Percentiles rank a stretch among this genome's conserved stretches.
These are phyloP conservation scores for Beris morrisii DNA, from an alignment of 2,888 invertebrate genomes.

Conservation along the genomic window DNA sequence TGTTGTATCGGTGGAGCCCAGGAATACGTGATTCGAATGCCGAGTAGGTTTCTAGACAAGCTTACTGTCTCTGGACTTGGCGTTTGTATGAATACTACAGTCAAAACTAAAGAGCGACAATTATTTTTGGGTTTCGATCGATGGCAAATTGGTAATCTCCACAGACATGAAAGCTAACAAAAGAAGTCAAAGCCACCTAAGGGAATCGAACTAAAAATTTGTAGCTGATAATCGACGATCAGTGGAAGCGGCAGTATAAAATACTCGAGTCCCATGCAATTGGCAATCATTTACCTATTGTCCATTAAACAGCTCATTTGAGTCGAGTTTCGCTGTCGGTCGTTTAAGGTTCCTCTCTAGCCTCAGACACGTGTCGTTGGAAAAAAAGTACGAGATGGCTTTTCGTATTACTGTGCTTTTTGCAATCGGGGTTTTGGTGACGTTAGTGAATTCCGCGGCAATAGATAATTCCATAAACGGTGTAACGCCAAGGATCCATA, in stretches of 20 bases:
- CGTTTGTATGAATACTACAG: background rate
- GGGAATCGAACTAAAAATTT: slow-evolving; percentile 48
- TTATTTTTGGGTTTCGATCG: slow-evolving; percentile 32
- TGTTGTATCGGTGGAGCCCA: background rate
- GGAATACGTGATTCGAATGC: background rate
- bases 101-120: slow-evolving; percentile 22
- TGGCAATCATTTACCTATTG: slow-evolving; percentile 55
- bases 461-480: slow-evolving; percentile 57
- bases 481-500: slow-evolving; percentile 61
- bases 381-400: slow-evolving; percentile 45
- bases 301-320: slow-evolving; percentile 48
- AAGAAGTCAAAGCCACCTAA: slow-evolving; percentile 48
- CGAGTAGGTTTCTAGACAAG: background rate
- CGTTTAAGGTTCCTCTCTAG: background rate
- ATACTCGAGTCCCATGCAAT: slow-evolving; percentile 52
- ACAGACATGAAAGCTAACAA: slow-evolving; percentile 18
- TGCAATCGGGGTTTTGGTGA: slow-evolving; percentile 60
- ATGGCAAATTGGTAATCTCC: slow-evolving; percentile 21
- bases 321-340: background rate
- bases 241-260: slow-evolving; percentile 58
- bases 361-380: too few relatives aligned
- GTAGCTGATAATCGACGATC: slow-evolving; percentile 21
- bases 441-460: slow-evolving; percentile 60
- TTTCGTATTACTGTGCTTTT: slow-evolving; percentile 57
- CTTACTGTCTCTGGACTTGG: background rate